phyloP scores from a whole-genome alignment of 2,113 vertebrate genomes.

The Diphyllodes magnificus region DNA sequence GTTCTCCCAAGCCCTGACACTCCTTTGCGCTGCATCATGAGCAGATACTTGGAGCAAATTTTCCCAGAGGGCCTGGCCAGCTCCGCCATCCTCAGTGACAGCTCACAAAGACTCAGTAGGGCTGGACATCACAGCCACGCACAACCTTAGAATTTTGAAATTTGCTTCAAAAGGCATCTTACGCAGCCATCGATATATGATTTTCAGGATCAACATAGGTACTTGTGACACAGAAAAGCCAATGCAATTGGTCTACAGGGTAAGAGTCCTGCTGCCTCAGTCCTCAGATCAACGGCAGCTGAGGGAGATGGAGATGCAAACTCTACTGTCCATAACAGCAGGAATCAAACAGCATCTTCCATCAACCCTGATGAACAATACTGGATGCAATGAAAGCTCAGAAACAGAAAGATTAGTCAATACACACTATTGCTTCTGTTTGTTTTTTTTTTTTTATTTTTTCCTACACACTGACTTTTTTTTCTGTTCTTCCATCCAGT shows the following conservation, averaged over 20 bases:
- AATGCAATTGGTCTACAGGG: neutral
- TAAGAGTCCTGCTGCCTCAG: neutral
- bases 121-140: neutral
- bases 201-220: neutral
- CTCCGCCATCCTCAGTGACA: neutral
- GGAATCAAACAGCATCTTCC: neutral
- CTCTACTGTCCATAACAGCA: neutral
- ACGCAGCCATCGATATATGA: neutral
- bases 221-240: neutral
- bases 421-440: neutral
- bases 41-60: neutral
- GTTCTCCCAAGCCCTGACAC: neutral
- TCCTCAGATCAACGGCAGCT: neutral
- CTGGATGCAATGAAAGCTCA: neutral
- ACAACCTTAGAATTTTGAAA: neutral
- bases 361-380: neutral
- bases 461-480: neutral
- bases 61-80: neutral
- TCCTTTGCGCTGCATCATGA: neutral
- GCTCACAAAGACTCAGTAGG: neutral
- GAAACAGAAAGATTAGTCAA: neutral
- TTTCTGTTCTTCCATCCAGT: neutral
- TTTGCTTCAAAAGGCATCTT: neutral
- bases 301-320: neutral
- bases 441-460: neutral